A percentile compares a stretch with the other conserved stretches of the same genome.
phyloP scores from a whole-genome alignment of 2,797 vertebrate species.

The Heteromormyrus szaboi region DNA sequence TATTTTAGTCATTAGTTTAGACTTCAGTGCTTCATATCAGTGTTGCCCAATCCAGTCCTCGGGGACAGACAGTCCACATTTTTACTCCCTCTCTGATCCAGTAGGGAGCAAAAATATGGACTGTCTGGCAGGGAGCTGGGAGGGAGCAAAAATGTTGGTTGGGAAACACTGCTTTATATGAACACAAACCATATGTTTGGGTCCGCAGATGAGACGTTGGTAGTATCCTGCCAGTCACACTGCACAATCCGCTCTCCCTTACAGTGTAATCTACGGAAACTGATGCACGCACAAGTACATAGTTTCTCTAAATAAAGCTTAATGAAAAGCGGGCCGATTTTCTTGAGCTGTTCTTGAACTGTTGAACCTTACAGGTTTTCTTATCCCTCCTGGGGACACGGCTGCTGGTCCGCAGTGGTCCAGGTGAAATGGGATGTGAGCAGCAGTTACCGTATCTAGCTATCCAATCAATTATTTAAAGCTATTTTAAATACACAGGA shows the following conservation, averaged over 20 bases:
- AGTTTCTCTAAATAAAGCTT: background rate
- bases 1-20: background rate
- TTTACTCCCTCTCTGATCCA: background rate
- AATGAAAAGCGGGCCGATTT: background rate
- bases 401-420: background rate
- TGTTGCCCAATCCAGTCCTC: background rate
- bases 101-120: background rate
- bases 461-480: constrained; percentile 6
- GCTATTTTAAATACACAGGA: constrained; percentile 7
- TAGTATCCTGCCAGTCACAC: background rate
- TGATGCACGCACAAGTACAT: background rate
- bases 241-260: background rate
- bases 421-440: background rate
- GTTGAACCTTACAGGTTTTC: background rate
- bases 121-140: background rate
- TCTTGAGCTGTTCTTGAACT: background rate
- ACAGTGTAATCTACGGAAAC: background rate
- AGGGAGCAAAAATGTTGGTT: background rate
- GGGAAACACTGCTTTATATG: background rate
- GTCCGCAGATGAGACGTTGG: background rate
- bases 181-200: background rate
- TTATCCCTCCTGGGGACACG: background rate
- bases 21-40: background rate
- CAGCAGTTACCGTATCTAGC: background rate
- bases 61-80: background rate